A percentile compares a stretch with the other conserved stretches of the same genome.
phyloP scores from a whole-genome alignment of 2,113 vertebrate species.

The Suricata suricatta region DNA sequence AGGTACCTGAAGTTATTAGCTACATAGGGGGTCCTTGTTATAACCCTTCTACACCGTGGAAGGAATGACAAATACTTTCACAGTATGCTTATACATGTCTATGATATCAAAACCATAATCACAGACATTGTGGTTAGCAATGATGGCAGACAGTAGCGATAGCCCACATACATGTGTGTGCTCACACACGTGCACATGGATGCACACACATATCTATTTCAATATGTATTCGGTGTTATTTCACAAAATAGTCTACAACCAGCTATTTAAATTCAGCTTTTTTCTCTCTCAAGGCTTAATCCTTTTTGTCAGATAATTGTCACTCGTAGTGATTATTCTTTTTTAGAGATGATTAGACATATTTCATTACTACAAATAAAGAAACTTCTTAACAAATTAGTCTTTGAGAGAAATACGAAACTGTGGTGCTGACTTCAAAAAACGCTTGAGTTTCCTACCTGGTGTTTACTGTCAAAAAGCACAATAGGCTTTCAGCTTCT shows the following conservation, averaged over 20 bases:
- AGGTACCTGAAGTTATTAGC: slow-evolving; percentile 26
- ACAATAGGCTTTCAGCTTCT: slow-evolving; percentile 54
- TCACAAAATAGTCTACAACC: not conserved
- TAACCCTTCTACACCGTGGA: not conserved
- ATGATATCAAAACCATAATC: slow-evolving; percentile 33
- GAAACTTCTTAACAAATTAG: slow-evolving; percentile 42
- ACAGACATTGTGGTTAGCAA: not conserved
- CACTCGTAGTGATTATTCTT: slow-evolving; percentile 10
- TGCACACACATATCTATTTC: not conserved
- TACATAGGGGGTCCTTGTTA: not conserved
- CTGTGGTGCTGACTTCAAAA: slow-evolving; percentile 19
- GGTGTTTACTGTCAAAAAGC: slow-evolving; percentile 52
- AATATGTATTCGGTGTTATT: not conserved
- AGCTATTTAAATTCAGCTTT: slow-evolving; percentile 22
- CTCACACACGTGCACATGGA: too few species aligned
- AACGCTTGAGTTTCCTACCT: slow-evolving; percentile 48
- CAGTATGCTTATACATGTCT: not conserved
- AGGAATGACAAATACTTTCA: slow-evolving; percentile 33
- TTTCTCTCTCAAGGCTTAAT: slow-evolving; percentile 18
- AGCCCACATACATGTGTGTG: not conserved
- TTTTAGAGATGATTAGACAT: slow-evolving; percentile 62
- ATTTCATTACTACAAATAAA: slow-evolving; percentile 57
- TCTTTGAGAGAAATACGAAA: slow-evolving; percentile 51
- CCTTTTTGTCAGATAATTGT: slow-evolving; percentile 40
- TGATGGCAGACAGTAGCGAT: not conserved